Base-by-base conservation (phyloP, 2,113 vertebrate genomes). In the Hemibagrus wyckioides region DNA sequence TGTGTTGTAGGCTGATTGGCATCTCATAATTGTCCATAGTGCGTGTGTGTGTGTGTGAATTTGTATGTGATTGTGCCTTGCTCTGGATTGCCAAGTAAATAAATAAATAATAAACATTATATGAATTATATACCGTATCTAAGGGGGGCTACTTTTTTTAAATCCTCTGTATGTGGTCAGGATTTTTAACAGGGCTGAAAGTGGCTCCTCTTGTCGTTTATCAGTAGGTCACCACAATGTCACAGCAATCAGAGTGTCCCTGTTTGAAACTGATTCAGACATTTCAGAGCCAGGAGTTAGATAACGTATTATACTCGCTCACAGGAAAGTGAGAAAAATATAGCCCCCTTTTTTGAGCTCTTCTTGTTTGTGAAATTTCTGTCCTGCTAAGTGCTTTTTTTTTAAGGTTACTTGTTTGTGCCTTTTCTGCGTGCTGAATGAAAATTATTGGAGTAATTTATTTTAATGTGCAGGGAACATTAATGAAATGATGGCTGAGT, bases 401-500 rank as follows among this genome's bases (percentile, higher is more conserved):
- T 48, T 48, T 48, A 57, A 44, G 19, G 50, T 41, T 65, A 28
- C 52, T 71, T 71, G 25, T 81, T 86, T 81, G 50, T 69, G 85
- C 63, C 19, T 9, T 56, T 63, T 30, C 48, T 54, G 48, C 30
- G 13, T 76, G 56, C 39, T 83, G 61, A 82, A 89, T 52, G 73
- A 41, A 82, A 80, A 69, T 65, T 30, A 36, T 39, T 65, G 44
- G 59, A 80, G 81, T 80, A 28, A 86, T 86, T 86, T 44, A 59
- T n/a, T 33, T 15, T 83, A 87, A 77, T 87, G 57, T 48, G 25
- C n/a, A 57, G 57, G 61, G 57, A 57, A 83, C 25, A 82, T 69
- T 87, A 83, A 83, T 63, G 67, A 87, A 87, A 87, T 83, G 30
- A 87, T 65, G 81, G 33, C n/a, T 87, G 67, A 52, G 69, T 77